phyloP scores from a whole-genome alignment of 1,140 invertebrate genomes.

The Drosophila ambigua region DNA sequence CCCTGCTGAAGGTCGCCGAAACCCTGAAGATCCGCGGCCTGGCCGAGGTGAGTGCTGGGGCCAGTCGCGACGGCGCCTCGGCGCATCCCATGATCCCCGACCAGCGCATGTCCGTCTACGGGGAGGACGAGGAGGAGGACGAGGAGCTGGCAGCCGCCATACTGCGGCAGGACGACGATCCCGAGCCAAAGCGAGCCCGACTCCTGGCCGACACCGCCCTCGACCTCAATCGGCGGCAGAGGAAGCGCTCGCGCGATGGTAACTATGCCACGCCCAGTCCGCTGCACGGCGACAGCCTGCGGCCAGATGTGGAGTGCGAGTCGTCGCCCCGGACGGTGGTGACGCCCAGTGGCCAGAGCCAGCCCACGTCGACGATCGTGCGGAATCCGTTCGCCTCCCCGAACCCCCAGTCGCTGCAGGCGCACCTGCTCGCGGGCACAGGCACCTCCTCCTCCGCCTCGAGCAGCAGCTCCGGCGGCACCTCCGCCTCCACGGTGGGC shows the following conservation, averaged over 20 bases:
- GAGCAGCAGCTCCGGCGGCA: slow-evolving; percentile 29
- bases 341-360: slow-evolving; percentile 38
- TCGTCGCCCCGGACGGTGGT: slow-evolving; percentile 10
- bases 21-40: slow-evolving; percentile 93
- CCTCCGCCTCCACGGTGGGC: slow-evolving; percentile 21
- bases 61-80: slow-evolving; percentile 44
- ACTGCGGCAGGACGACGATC: slow-evolving; percentile 52
- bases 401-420: slow-evolving; percentile 58
- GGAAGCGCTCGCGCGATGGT: slow-evolving; percentile 77
- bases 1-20: slow-evolving; percentile 93
- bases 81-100: slow-evolving; percentile 81
- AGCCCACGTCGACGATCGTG: slow-evolving; percentile 76
- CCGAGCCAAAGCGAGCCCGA: slow-evolving; percentile 66
- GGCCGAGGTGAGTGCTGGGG: slow-evolving; percentile 91
- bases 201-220: slow-evolving; percentile 50
- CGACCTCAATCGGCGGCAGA: slow-evolving; percentile 68
- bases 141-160: slow-evolving; percentile 59
- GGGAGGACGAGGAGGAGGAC: slow-evolving; percentile 79
- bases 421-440: slow-evolving; percentile 15
- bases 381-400: slow-evolving; percentile 80
- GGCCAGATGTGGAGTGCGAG: slow-evolving; percentile 30
- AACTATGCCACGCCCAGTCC: slow-evolving; percentile 84
- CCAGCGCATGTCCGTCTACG: slow-evolving; percentile 79
- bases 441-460: slow-evolving; percentile 24
- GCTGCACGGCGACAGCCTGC: slow-evolving; percentile 63